Evolutionary conservation across 2,797 vertebrate species (phyloP).

Genomic region (Scolopax rusticola): DNA sequence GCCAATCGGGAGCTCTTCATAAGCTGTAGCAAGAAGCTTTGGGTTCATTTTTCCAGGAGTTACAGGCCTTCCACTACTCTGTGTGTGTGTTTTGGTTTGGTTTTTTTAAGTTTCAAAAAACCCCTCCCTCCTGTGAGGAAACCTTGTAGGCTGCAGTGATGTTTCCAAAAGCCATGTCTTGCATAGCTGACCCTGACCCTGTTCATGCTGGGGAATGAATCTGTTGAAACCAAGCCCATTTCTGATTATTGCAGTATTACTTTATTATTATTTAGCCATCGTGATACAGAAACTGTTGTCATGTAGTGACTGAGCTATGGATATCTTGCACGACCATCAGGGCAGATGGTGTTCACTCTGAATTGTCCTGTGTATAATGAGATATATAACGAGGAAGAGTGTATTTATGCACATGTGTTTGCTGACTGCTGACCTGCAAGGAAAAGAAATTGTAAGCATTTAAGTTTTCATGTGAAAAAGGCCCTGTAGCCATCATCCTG

Average conservation of each 20-base stretch:
- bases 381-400: rapidly evolving
- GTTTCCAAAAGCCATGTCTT: background rate
- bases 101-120: background rate
- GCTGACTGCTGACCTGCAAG: background rate
- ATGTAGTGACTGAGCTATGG: background rate
- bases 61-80: background rate
- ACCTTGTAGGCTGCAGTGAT: background rate
- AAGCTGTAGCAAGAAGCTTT: background rate
- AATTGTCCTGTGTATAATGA: background rate
- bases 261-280: too few species aligned
- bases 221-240: background rate
- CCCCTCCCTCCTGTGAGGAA: background rate
- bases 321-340: background rate
- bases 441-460: background rate
- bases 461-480: rapidly evolving
- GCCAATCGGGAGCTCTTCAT: background rate
- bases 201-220: background rate
- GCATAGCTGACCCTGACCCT: rapidly evolving
- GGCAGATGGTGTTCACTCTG: background rate
- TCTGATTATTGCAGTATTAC: too few species aligned
- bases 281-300: background rate
- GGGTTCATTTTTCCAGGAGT: background rate
- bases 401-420: rapidly evolving
- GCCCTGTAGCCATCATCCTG: rapidly evolving
- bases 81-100: too few species aligned